Evolutionary conservation across 2,888 invertebrate species (phyloP).

Genomic region (Gastrophysa polygoni): DNA sequence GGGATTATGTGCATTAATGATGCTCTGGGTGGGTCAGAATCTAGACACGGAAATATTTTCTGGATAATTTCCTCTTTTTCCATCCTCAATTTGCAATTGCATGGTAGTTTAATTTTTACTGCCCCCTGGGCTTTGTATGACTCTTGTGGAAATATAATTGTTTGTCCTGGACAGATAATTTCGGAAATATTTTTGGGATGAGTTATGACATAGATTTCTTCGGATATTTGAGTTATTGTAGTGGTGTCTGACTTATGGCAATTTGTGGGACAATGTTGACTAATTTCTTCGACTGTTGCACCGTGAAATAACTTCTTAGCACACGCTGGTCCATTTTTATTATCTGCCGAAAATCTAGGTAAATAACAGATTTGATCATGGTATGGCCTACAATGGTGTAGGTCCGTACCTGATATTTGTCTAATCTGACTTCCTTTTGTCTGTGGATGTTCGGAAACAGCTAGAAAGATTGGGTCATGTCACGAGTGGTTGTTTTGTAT

Average conservation of each 20-base stretch:
- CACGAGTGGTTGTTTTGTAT: too few relatives aligned
- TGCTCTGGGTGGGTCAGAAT: background rate
- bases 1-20: slow-evolving; percentile 23
- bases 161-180: slow-evolving; percentile 9
- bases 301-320: slow-evolving; percentile 27
- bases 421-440: background rate
- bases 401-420: slow-evolving; percentile 12
- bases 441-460: background rate
- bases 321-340: slow-evolving; percentile 26
- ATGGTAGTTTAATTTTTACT: slow-evolving; percentile 24
- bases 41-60: slow-evolving; percentile 22
- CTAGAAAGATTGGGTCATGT: too few relatives aligned
- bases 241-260: slow-evolving; percentile 25
- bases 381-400: slow-evolving; percentile 28
- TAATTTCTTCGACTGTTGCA: slow-evolving; percentile 30
- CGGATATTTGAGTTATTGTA: slow-evolving; percentile 26
- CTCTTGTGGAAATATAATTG: background rate
- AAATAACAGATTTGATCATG: slow-evolving; percentile 29
- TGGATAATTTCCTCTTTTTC: slow-evolving; percentile 20
- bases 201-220: slow-evolving; percentile 27
- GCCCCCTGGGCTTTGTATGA: slow-evolving; percentile 15
- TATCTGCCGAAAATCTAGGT: slow-evolving; percentile 31
- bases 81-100: slow-evolving; percentile 17
- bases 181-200: slow-evolving; percentile 17
- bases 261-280: slow-evolving; percentile 24